Base-by-base conservation (phyloP, 2,888 invertebrate species). In the Bedellia somnulentella region DNA sequence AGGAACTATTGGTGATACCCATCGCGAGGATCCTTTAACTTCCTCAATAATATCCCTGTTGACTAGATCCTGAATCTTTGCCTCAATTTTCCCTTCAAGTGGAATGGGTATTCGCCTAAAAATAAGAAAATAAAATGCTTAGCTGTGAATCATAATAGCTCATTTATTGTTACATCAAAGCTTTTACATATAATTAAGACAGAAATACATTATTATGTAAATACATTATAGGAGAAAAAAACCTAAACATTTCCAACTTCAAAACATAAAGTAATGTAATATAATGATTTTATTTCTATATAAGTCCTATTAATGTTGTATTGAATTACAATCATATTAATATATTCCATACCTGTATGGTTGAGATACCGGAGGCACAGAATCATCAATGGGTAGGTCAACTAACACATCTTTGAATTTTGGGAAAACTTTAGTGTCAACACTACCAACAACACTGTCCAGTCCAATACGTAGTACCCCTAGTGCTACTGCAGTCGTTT, bases 351-450 rank as follows among this genome's bases (percentile, higher is more conserved):
- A n/a, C n/a, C 38, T 14, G 8, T 27, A 27, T 6, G 35, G 35
- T 21, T 38, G 38, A 2, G 17, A 16, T 6, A 37, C 35, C 5
- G 38, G 36, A 18, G 37, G 35, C 0, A 28, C 3, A 2, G 12
- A 14, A 8, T 27, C 15, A 27, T 39, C 33, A 17, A 39, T 33
- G 2, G 37, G 34, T n/a, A 39, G 36, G 3, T 36, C 30, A 3
- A 39, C 28, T 2, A 33, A n/a, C 2, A 33, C 16, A 30, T 33
- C 16, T 27, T 35, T 36, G 9, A 36, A 33, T 30, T 34, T 36
- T 10, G 34, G 26, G 5, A 25, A 13, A 4, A 9, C 13, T 13
- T 25, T 25, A 13, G 15, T 15, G 5, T 5, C 17, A 17, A 17
- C 17, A 4, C 14, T 12, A 11, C 14, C 13, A 4, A 25, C n/a